phyloP scores from a whole-genome alignment of 2,888 invertebrate genomes.

The Aphidoletes aphidimyza region DNA sequence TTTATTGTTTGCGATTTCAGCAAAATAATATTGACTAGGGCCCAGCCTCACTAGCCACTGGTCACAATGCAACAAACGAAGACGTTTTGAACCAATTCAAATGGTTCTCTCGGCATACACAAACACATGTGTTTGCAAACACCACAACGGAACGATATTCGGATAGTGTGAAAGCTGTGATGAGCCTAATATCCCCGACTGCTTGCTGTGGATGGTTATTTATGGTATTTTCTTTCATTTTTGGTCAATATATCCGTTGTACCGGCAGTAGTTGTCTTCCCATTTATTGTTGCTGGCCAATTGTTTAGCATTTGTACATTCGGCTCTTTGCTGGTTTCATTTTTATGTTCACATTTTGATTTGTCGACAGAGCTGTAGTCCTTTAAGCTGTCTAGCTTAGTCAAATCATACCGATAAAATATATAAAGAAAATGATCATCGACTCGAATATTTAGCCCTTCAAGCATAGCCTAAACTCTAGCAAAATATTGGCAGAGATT shows the following conservation, averaged over 20 bases:
- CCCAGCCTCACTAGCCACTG: no score
- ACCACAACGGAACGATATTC: not conserved
- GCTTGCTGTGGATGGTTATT: not conserved
- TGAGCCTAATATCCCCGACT: not conserved
- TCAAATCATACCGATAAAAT: not conserved
- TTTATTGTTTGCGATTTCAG: not conserved
- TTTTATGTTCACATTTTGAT: not conserved
- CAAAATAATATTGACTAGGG: conserved; percentile 23
- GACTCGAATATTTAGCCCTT: no score
- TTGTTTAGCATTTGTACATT: not conserved
- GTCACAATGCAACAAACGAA: no score
- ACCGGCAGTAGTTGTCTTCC: not conserved
- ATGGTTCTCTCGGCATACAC: no score
- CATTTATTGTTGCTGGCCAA: not conserved
- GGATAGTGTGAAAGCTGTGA: not conserved
- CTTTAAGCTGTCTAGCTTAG: no score
- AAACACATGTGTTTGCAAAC: no score
- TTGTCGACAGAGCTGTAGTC: no score
- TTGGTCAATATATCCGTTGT: not conserved
- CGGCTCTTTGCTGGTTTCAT: no score
- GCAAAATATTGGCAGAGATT: no score
- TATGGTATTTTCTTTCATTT: not conserved
- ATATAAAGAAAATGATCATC: no score
- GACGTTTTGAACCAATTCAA: no score
- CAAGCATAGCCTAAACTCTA: no score